Evolutionary conservation across 1,140 invertebrate genomes (phyloP).

Genomic region (Littorina saxatilis): DNA sequence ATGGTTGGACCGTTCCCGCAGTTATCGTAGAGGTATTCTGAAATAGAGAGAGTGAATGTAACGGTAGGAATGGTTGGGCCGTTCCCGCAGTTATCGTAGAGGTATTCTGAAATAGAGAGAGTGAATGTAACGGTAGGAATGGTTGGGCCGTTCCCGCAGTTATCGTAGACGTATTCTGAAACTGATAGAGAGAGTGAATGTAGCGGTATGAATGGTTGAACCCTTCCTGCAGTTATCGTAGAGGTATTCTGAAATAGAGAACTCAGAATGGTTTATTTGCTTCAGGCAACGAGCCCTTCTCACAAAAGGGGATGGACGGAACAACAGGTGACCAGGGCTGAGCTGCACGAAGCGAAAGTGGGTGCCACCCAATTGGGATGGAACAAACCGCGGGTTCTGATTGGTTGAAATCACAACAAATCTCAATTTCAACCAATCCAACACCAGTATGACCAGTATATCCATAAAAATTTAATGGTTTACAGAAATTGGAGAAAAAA

Average conservation of each 20-base stretch:
- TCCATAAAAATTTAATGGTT: no score
- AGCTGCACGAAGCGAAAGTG: no score
- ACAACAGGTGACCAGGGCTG: background rate
- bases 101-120: background rate
- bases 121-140: background rate
- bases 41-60: background rate
- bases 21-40: conserved; percentile 16
- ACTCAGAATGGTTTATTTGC: background rate
- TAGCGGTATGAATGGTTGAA: no score
- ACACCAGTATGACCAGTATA: no score
- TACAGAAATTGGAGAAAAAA: no score
- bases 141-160: background rate
- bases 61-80: no score
- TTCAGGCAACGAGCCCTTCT: no score
- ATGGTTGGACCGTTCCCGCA: background rate
- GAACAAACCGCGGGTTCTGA: no score
- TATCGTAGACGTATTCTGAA: conserved; percentile 6
- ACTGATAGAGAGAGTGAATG: background rate
- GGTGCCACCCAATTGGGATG: no score
- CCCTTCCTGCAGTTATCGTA: background rate
- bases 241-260: background rate
- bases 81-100: background rate
- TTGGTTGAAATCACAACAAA: no score
- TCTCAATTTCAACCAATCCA: no score
- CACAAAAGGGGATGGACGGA: background rate